Base-by-base conservation (phyloP, 2,888 invertebrate species). In the Lutraria lutraria region DNA sequence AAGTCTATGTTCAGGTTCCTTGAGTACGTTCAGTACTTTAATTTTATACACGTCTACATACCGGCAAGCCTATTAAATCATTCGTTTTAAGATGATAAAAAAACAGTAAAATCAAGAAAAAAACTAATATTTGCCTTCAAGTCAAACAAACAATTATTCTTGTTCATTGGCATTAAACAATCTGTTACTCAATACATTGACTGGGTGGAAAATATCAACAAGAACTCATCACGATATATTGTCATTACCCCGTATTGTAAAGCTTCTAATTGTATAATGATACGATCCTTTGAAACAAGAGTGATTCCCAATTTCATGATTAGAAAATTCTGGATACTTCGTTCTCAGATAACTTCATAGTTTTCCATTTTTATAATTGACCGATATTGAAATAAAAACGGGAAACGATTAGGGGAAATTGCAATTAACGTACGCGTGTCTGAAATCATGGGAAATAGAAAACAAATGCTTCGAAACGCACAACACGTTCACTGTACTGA, bases 341-440 rank as follows among this genome's bases (percentile, higher is more conserved):
- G 63, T 84, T 54, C 83, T 76, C 16, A 82, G 72, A 85, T 56
- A 76, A 56, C 54, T 76, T 52, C 83, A 54, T 85, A 79, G 81
- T 85, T 81, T 90, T 87, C 88, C 76, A 76, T 83, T 87, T 90
- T 90, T 90, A 87, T 87, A 90, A 90, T 90, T 88, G 88, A 88
- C 90, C 88, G 87, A 90, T 88, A 90, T 90, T 85, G 85, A 72
- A 87, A 90, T 90, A 87, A 88, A 88, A 89, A 34, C 63, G 83
- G 80, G 52, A 89, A 89, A 89, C 83, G 83, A 88, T 89, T 87
- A 87, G 88, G 84, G 89, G 86, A 87, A 89, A 88, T 87, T 89
- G 88, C 91, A 91, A 91, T 91, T 91, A 91, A 87, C 83, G 52
- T 25, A 25, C 91, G 80, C 85, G 91, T 87, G 91, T 80, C 83